phyloP scores from a whole-genome alignment of 2,113 vertebrate genomes.

The Cricetomys ansorgei region DNA sequence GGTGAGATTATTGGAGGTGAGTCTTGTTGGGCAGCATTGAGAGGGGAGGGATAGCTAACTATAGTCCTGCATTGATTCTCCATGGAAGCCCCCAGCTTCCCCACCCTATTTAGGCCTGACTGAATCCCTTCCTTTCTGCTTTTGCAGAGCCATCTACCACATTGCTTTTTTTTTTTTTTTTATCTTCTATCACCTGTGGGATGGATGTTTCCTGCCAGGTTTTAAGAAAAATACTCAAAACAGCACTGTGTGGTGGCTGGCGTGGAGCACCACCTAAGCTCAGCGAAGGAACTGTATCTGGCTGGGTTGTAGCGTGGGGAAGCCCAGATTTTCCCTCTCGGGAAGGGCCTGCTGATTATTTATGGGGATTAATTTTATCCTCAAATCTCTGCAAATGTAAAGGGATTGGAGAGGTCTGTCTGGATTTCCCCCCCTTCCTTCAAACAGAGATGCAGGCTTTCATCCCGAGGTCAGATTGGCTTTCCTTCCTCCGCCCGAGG shows the following conservation, averaged over 20 bases:
- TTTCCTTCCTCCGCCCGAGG: background rate
- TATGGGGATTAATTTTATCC: conserved; percentile 78
- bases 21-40: conserved; percentile 55
- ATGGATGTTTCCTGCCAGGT: background rate
- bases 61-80: background rate
- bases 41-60: background rate
- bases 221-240: background rate
- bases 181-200: background rate
- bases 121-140: background rate
- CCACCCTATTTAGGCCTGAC: background rate
- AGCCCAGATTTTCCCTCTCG: conserved; percentile 33
- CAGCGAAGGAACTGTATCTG: background rate
- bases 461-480: background rate
- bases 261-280: background rate
- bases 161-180: background rate
- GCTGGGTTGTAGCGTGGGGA: conserved; percentile 45
- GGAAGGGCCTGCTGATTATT: conserved; percentile 66
- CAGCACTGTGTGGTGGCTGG: background rate
- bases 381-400: conserved; percentile 70
- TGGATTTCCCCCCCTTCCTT: conserved; percentile 59
- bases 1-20: conserved; percentile 85
- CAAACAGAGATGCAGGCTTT: background rate
- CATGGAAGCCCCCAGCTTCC: background rate
- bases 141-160: background rate
- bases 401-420: conserved; percentile 69